Conservation (phyloP, 2,888 invertebrate species). For the Craniophora ligustri region DNA sequence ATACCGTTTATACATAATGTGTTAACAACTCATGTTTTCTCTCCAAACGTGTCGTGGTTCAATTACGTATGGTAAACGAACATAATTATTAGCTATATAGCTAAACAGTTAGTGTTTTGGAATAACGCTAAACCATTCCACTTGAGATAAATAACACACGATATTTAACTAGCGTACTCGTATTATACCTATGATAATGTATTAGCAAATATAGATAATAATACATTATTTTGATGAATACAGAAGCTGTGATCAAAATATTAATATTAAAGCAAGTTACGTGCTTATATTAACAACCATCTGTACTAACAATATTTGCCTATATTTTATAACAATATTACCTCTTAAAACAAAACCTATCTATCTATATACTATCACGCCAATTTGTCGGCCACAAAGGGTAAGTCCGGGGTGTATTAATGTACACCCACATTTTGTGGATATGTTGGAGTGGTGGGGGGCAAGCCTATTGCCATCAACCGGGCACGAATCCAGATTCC, state of each 20-base stretch:
- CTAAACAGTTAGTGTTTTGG: conserved; percentile 12
- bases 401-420: no score
- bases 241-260: not conserved
- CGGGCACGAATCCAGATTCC: no score
- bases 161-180: not conserved
- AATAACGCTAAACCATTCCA: conserved; percentile 2
- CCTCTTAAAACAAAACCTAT: not conserved
- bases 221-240: not conserved
- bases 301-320: no score
- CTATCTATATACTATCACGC: no score
- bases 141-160: not conserved
- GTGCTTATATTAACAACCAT: not conserved
- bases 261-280: not conserved
- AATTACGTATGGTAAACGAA: conserved; percentile 2
- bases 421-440: no score
- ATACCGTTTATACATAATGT: conserved; percentile 34
- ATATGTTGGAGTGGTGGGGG: no score
- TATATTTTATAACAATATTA: not conserved
- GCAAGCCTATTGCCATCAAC: no score
- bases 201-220: not conserved
- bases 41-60: conserved; percentile 9
- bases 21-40: conserved; percentile 31
- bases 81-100: conserved; percentile 5
- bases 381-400: no score
- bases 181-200: not conserved